Conservation (phyloP, 92 coral and sea anemone species). For the Bergia puertoricense region DNA sequence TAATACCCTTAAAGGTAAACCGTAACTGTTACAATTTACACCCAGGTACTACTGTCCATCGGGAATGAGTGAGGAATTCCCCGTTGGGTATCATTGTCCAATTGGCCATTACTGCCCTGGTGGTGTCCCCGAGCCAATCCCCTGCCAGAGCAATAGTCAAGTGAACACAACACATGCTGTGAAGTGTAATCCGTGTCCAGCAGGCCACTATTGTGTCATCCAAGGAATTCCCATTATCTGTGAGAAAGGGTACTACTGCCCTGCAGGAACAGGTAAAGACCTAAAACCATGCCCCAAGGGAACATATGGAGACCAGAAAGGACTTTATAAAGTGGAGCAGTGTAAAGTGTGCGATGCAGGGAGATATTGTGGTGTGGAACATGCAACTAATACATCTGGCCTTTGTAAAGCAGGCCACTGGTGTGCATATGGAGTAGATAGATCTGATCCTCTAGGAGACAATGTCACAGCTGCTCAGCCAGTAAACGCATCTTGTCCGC, state of each 20-base stretch:
- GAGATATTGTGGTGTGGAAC: conserved; percentile 83
- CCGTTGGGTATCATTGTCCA: conserved; percentile 75
- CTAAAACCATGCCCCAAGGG: conserved; percentile 94
- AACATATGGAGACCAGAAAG: conserved; percentile 91
- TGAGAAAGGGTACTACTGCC: conserved; percentile 88
- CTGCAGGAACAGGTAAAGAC: conserved; percentile 94
- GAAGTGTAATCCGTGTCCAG: conserved; percentile 95
- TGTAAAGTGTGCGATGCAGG: conserved; percentile 96
- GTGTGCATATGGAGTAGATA: conserved; percentile 96
- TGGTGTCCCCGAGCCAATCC: conserved; percentile 91
- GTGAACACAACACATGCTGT: conserved; percentile 91
- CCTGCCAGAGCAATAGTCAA: conserved; percentile 96
- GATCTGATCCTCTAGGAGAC: conserved; percentile 86
- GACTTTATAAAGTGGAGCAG: conserved; percentile 72
- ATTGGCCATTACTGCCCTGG: conserved; percentile 96
- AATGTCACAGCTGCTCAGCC: conserved; percentile 36
- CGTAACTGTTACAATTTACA: conserved; percentile 8
- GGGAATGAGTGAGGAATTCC: conserved; percentile 74
- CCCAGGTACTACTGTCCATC: conserved; percentile 90
- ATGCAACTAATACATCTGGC: conserved; percentile 69
- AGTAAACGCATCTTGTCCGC: conserved; percentile 80
- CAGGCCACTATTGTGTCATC: conserved; percentile 88
- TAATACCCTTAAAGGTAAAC: background rate
- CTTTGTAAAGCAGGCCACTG: conserved; percentile 90
- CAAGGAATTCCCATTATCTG: conserved; percentile 88